These are phyloP conservation scores for Regulus satrapa DNA, from an alignment of 2,113 vertebrate genomes.

Conservation along the genomic window DNA sequence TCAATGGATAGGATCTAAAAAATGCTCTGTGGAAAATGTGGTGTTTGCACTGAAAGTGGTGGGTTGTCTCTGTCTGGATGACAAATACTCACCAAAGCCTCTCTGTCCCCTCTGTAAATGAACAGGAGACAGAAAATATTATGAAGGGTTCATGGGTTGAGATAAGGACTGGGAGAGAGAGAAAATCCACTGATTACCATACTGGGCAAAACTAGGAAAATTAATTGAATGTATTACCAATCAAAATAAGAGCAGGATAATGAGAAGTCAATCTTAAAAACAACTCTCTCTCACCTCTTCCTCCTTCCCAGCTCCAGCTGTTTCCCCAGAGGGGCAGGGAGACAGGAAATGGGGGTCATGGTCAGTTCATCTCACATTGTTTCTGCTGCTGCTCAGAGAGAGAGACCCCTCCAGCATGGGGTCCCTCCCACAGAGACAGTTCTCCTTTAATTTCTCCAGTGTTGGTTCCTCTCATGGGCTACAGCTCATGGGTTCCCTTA, in stretches of 20 bases:
- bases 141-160: background rate
- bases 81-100: background rate
- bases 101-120: background rate
- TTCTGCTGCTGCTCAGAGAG: background rate
- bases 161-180: background rate
- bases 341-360: accelerated
- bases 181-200: background rate
- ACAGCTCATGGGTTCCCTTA: too few relatives aligned
- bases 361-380: background rate
- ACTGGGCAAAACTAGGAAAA: background rate
- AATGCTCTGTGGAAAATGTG: background rate
- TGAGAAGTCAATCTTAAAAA: background rate
- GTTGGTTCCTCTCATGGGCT: background rate
- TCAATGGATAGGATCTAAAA: background rate
- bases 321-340: background rate
- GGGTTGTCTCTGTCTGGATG: background rate
- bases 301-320: background rate
- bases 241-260: background rate
- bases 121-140: background rate
- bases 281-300: background rate
- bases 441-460: background rate
- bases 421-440: background rate
- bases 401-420: background rate
- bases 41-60: background rate
- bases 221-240: background rate